These are phyloP conservation scores for Pagetopsis macropterus DNA, from an alignment of 2,797 vertebrate genomes.

Conservation along the genomic window DNA sequence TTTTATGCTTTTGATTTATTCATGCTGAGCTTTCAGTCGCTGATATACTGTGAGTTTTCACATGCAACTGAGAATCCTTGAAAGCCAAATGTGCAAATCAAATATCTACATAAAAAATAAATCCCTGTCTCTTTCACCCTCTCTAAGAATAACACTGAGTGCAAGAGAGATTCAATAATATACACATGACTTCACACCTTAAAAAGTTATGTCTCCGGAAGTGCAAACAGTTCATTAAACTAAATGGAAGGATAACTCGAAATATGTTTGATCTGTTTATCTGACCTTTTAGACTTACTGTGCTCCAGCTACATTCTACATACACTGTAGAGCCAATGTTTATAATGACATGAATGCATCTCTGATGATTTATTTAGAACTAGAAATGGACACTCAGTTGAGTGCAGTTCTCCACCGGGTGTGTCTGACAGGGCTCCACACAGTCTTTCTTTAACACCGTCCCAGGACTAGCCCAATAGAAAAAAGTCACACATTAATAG, in stretches of 20 bases:
- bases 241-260: neutral
- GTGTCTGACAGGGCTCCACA: too few relatives aligned
- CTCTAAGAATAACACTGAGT: slow-evolving; percentile 56
- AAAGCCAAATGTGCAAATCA: slow-evolving; percentile 76
- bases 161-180: slow-evolving; percentile 43
- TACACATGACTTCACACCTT: slow-evolving; percentile 20
- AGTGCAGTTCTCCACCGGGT: too few relatives aligned
- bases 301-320: neutral
- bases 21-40: slow-evolving; percentile 74
- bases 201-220: neutral
- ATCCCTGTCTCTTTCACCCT: slow-evolving; percentile 50
- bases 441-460: too few relatives aligned
- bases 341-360: slow-evolving; percentile 19
- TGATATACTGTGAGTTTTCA: slow-evolving; percentile 65
- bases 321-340: slow-evolving; percentile 6
- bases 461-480: too few relatives aligned
- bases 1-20: slow-evolving; percentile 82
- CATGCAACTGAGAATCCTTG: slow-evolving; percentile 66
- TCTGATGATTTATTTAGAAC: slow-evolving; percentile 23
- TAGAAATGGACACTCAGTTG: too few relatives aligned
- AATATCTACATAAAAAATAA: slow-evolving; percentile 75
- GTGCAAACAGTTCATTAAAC: slow-evolving; percentile 7
- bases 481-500: too few relatives aligned
- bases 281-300: neutral
- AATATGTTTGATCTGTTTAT: slow-evolving; percentile 7